Percentiles rank a stretch among this genome's conserved stretches.
These are phyloP conservation scores for Idaea aversata DNA, from an alignment of 2,888 invertebrate species.

Conservation along the genomic window DNA sequence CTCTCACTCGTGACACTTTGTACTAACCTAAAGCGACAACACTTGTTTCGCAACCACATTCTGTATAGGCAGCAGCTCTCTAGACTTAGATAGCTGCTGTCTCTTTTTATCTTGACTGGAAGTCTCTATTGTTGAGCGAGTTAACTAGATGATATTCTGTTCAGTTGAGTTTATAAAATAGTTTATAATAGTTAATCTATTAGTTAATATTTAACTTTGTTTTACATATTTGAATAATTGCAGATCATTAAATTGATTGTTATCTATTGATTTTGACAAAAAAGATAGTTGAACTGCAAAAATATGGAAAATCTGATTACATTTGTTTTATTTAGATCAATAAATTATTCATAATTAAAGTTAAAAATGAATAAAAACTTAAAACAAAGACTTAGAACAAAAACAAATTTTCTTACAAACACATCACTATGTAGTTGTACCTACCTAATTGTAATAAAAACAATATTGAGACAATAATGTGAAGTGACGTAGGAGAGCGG, in stretches of 20 bases:
- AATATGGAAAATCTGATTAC: too few species aligned
- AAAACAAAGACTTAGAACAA: too few species aligned
- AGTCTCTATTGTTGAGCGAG: constrained; percentile 44
- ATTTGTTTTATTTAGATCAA: too few species aligned
- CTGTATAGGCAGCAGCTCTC: constrained; percentile 49
- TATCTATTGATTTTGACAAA: too few species aligned
- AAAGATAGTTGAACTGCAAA: too few species aligned
- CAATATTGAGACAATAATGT: constrained; percentile 52
- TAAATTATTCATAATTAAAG: too few species aligned
- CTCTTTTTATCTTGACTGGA: constrained; percentile 59
- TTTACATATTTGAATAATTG: not conserved
- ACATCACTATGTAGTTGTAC: too few species aligned
- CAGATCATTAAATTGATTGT: not conserved
- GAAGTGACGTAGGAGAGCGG: constrained; percentile 47
- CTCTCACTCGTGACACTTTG: constrained; percentile 60
- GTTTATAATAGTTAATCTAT: too few species aligned
- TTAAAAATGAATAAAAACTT: too few species aligned
- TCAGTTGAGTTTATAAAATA: not conserved
- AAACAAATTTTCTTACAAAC: too few species aligned
- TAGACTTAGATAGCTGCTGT: constrained; percentile 48
- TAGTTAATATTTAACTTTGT: not conserved
- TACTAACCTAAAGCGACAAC: constrained; percentile 53
- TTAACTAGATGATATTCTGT: constrained; percentile 47
- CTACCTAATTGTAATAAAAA: constrained; percentile 35
- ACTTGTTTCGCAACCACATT: constrained; percentile 61